phyloP scores from a whole-genome alignment of 2,888 invertebrate genomes.

The Synergus umbraculus region DNA sequence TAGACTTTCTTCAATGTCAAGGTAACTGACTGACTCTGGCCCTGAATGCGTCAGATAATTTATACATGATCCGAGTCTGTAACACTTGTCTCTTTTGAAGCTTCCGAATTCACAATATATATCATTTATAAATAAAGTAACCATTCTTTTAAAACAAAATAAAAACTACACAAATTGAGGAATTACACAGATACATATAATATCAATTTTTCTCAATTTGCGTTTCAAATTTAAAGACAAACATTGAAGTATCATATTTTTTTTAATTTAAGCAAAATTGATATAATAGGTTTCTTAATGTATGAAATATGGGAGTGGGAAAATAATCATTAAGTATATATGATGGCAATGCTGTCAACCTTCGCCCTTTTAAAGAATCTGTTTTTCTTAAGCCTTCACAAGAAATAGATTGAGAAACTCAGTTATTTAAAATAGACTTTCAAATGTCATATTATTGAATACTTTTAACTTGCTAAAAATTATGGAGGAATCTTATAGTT shows the following conservation, averaged over 20 bases:
- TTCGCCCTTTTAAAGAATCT: background rate
- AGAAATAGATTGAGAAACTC: background rate
- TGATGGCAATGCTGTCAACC: background rate
- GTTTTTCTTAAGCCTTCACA: background rate
- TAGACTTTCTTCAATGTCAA: conserved; percentile 14
- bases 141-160: too few relatives aligned
- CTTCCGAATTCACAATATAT: background rate
- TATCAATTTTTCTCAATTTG: too few relatives aligned
- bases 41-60: conserved; percentile 2
- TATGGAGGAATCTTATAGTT: background rate
- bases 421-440: background rate
- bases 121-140: background rate
- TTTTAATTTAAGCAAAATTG: too few relatives aligned
- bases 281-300: too few relatives aligned
- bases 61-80: background rate
- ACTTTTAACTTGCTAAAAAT: background rate
- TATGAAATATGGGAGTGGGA: too few relatives aligned
- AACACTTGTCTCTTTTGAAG: background rate
- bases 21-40: background rate
- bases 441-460: background rate
- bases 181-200: too few relatives aligned
- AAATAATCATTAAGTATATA: background rate
- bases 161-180: too few relatives aligned
- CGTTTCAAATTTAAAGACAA: too few relatives aligned
- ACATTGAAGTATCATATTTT: too few relatives aligned